Percentiles rank a stretch among this genome's conserved stretches.
phyloP scores from a whole-genome alignment of 92 coral and sea anemone genomes.

The Phenganax stokvisi region DNA sequence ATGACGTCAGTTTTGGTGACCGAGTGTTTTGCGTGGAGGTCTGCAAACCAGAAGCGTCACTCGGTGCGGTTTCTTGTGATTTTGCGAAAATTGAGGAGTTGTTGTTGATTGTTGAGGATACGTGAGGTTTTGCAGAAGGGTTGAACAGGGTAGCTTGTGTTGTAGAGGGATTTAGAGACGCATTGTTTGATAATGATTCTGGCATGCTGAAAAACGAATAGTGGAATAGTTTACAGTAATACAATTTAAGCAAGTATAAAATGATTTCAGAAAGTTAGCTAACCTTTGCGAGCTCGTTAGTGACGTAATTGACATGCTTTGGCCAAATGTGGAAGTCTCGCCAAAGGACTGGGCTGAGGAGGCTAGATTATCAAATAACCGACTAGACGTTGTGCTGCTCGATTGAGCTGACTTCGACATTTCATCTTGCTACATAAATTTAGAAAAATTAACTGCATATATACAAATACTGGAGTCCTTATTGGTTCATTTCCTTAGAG shows the following conservation, averaged over 20 bases:
- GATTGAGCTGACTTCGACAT: conserved; percentile 32
- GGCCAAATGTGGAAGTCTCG: conserved; percentile 34
- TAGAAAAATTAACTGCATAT: too few species aligned
- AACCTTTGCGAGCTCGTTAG: conserved; percentile 27
- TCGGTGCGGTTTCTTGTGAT: conserved; percentile 6
- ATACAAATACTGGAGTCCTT: too few species aligned
- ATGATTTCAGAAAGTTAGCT: neutral
- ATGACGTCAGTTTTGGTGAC: conserved; percentile 18
- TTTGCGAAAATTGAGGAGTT: neutral
- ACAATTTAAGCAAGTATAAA: neutral
- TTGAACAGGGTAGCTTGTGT: conserved; percentile 27
- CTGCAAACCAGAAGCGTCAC: neutral
- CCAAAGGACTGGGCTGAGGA: conserved; percentile 12
- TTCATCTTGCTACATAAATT: conserved; percentile 23
- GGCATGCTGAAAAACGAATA: conserved; percentile 14
- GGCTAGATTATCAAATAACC: conserved; percentile 42
- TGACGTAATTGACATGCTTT: conserved; percentile 7
- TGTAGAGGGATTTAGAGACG: neutral
- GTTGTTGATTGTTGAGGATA: conserved; percentile 21
- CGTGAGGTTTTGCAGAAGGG: conserved; percentile 3
- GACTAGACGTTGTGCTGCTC: conserved; percentile 18
- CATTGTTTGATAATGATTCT: neutral
- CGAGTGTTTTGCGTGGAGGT: conserved; percentile 24
- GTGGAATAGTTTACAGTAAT: neutral
- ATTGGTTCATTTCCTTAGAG: too few species aligned